Conservation (phyloP, 1,140 invertebrate genomes). For the Caenorhabditis tropicalis region DNA sequence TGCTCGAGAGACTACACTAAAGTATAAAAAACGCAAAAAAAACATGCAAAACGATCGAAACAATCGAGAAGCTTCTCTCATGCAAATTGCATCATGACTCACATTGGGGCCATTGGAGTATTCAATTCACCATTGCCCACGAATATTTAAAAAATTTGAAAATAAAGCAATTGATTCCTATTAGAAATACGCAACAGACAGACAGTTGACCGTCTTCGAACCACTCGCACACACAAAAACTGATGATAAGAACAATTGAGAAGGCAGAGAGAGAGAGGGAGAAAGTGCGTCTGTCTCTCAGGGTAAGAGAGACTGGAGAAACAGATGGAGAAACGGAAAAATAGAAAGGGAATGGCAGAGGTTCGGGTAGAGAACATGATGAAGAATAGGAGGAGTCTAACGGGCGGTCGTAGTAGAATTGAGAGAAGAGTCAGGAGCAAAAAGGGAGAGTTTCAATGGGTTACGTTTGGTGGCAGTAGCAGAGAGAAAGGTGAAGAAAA, state of each 20-base stretch:
- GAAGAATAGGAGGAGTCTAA: constrained; percentile 1
- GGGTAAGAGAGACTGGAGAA: not conserved
- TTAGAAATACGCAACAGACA: not conserved
- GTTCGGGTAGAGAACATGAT: not conserved
- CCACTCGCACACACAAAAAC: constrained; percentile 16
- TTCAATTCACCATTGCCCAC: not conserved
- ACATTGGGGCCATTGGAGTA: not conserved
- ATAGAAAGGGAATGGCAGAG: not conserved
- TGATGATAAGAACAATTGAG: constrained; percentile 1
- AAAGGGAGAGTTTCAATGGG: not conserved
- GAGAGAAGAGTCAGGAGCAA: not conserved
- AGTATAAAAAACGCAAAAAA: not conserved
- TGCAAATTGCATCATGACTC: constrained; percentile 30
- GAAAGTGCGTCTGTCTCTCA: not conserved
- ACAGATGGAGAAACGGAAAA: not conserved
- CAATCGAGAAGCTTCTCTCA: not conserved
- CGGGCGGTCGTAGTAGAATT: constrained; percentile 1
- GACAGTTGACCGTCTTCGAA: constrained; percentile 31
- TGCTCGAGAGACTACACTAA: too few relatives aligned
- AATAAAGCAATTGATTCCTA: not conserved
- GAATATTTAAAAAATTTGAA: not conserved
- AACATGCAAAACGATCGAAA: not conserved
- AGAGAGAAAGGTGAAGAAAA: not conserved
- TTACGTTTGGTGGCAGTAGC: not conserved
- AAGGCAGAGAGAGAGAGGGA: not conserved